Conservation (phyloP, 2,113 vertebrate genomes). For the Gobiocypris rarus region DNA sequence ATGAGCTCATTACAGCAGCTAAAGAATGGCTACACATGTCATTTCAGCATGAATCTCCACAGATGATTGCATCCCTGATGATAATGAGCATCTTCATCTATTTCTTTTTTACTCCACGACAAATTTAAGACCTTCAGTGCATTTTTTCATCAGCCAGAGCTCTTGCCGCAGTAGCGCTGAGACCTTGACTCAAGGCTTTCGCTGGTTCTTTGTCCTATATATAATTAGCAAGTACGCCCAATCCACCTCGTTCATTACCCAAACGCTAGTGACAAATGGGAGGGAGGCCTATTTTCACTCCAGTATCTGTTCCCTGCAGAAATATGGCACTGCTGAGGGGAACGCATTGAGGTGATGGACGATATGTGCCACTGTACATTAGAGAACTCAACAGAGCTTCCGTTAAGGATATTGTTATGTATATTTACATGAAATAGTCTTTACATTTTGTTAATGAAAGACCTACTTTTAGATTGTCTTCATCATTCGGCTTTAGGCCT, state of each 20-base stretch:
- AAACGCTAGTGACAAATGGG: conserved; percentile 51
- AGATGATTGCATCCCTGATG: conserved; percentile 1
- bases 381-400: conserved; percentile 2
- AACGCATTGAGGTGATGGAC: conserved; percentile 14
- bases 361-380: conserved; percentile 16
- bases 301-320: conserved; percentile 40
- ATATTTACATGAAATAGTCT: not conserved
- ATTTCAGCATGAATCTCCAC: conserved; percentile 3
- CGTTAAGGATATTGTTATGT: not conserved
- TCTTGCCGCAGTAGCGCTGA: not conserved
- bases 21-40: conserved; percentile 7
- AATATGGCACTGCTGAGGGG: not conserved
- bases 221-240: conserved; percentile 51
- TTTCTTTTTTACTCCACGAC: conserved; percentile 23
- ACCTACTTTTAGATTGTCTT: conserved; percentile 3
- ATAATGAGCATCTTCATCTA: conserved; percentile 5
- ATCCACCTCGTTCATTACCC: conserved; percentile 46
- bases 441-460: not conserved
- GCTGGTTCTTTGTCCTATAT: conserved; percentile 49
- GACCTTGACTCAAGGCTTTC: conserved; percentile 45
- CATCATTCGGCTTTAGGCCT: not conserved
- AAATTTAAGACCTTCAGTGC: conserved; percentile 36
- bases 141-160: conserved; percentile 24
- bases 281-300: conserved; percentile 49
- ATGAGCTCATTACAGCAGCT: conserved; percentile 22